Percentiles rank a stretch among this genome's conserved stretches.
phyloP scores from a whole-genome alignment of 2,113 vertebrate genomes.

The Gadus macrocephalus region DNA sequence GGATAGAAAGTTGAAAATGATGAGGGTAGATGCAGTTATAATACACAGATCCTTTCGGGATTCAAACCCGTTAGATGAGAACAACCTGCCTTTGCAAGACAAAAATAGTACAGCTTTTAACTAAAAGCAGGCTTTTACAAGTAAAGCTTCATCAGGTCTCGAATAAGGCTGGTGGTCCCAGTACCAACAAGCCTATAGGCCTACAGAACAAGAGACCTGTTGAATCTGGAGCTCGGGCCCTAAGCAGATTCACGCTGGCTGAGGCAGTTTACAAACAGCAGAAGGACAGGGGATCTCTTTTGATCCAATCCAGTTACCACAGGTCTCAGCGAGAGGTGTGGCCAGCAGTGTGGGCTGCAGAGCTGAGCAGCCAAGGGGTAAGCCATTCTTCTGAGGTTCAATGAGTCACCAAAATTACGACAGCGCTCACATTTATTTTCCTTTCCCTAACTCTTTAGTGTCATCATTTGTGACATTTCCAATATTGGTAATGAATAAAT shows the following conservation, averaged over 20 bases:
- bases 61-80: too few relatives aligned
- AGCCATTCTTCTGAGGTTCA: conserved; percentile 23
- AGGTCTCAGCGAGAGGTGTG: conserved; percentile 18
- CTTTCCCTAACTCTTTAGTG: background rate
- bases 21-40: too few relatives aligned
- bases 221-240: conserved; percentile 28
- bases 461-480: background rate
- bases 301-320: conserved; percentile 14
- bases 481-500: conserved; percentile 15
- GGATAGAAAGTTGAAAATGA: too few relatives aligned
- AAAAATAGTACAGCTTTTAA: too few relatives aligned
- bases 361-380: conserved; percentile 2
- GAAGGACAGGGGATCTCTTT: conserved; percentile 18
- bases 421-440: background rate
- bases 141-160: too few relatives aligned
- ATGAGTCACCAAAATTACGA: background rate
- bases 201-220: conserved; percentile 32
- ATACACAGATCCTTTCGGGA: too few relatives aligned
- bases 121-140: too few relatives aligned
- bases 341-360: conserved; percentile 18
- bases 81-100: too few relatives aligned
- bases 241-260: conserved; percentile 6
- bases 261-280: background rate
- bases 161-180: too few relatives aligned
- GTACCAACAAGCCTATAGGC: background rate